Evolutionary conservation across 53 echinoderm and acorn worm species (phyloP), one percentile per base, ranked within the genome.

Genomic region (Stichopus horrens): DNA sequence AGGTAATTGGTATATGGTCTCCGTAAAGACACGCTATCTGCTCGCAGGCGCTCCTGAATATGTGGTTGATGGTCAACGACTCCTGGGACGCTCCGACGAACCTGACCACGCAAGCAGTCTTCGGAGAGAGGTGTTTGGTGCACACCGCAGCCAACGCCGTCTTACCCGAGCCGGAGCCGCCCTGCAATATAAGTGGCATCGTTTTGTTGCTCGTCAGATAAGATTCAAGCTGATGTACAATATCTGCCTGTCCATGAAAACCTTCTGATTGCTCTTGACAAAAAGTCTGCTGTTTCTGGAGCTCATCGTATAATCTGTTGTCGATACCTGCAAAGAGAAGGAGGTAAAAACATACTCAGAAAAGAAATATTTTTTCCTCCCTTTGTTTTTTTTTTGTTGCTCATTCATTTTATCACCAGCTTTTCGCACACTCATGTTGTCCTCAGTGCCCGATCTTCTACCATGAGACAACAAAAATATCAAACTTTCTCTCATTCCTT

Each of bases 1-100:
- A 90, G 66, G 94, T 90, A 9, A 95, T 87, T 73, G 98, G 96
- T 88, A 97, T 96, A 94, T 97, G 95, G 82, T 96, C 95, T 75
- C 95, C 95, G 56, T 97, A 97, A 67, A 97, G 86, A 83, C 95
- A 96, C 4, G 98, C 94, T 66, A 98, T 94, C 93, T 98, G 98
- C 77, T 96, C 95, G 74, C 98, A 98, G 3, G 94, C 90, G 52
- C 98, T 98, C 77, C 96, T 88, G 75, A 98, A 94, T 51, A 98
- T 89, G 74, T 91, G 94, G 54, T 95, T 95, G 5, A 94, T 90
- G 6, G 91, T 90, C 7, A 91, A 90, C 4, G 98, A 95, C 57
- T 96, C 94, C 58, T 89, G 90, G 6, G 98, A 94, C 13, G 96
- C 90, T 4, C 93, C 94, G 8, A 98, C 92, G 13, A 98, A 98